These are phyloP conservation scores for Podocnemis expansa DNA, from an alignment of 2,113 vertebrate genomes.

Conservation along the genomic window DNA sequence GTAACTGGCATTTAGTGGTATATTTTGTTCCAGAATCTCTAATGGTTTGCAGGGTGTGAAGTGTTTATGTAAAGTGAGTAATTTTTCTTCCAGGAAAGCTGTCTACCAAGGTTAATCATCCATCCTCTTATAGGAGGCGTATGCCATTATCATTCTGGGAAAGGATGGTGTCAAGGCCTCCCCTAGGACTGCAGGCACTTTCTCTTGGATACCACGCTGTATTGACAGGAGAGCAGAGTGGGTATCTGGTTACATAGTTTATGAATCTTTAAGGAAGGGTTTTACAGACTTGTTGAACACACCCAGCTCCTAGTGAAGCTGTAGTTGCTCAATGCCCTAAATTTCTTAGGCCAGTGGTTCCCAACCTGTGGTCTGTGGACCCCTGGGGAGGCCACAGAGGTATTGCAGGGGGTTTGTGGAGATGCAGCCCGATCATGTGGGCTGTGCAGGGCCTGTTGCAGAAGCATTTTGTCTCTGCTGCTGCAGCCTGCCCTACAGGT, in stretches of 20 bases:
- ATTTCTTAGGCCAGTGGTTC: not conserved
- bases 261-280: not conserved
- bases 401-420: too few species aligned
- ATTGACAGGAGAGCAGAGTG: not conserved
- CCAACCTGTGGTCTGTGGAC: too few species aligned
- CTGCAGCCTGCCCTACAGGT: too few species aligned
- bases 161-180: not conserved
- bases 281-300: not conserved
- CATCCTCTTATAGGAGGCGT: slow-evolving; percentile 33
- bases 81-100: slow-evolving; percentile 41
- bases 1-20: slow-evolving; percentile 24
- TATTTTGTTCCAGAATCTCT: slow-evolving; percentile 42
- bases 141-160: not conserved
- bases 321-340: not conserved
- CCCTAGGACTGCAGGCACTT: not conserved
- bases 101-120: slow-evolving; percentile 37
- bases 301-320: not conserved
- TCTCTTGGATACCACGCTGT: not conserved
- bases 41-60: slow-evolving; percentile 34
- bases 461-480: too few species aligned
- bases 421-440: too few species aligned
- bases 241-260: not conserved
- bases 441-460: too few species aligned
- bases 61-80: slow-evolving; percentile 37
- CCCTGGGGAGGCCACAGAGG: too few species aligned